Base-by-base conservation (phyloP, 2,113 vertebrate genomes). In the Scytalopus superciliaris region DNA sequence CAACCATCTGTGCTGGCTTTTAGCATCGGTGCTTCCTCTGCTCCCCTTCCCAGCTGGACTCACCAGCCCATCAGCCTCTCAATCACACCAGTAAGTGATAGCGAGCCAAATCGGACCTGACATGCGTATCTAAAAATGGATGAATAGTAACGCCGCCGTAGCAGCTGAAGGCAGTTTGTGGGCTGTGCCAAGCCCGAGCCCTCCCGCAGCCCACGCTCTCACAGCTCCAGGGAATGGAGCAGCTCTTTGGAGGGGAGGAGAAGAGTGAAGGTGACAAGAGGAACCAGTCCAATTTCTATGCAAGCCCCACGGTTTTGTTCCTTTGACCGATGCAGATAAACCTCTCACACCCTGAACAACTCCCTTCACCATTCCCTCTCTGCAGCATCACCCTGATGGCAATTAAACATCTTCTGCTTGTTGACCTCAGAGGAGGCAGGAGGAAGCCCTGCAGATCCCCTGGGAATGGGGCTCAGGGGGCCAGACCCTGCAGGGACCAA, bases 141-240 rank as follows among this genome's bases (percentile, higher is more conserved):
- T 55, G 72, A 31, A 8, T 94, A 96, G 96, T 96, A 97, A 96
- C 90, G 25, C 90, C 0, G 67, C 92, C 79, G 90, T 95, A 91
- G 96, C 94, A 95, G 96, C 95, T 90, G 85, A 86, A 96, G 94
- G 94, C 92, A 85, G 83, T 8, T 14, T 5, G 92, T 7, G 42
- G 94, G 95, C 94, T 92, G 90, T 83, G 94, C 95, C 95, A 79
- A 96, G 87, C 94, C 90, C 42, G 0, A 85, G 88, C 95, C 90
- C 95, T 94, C 90, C 90, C 2, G 7, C 93, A 95, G 89, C 93
- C 94, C 94, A 96, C 87, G 23, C 87, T 94, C 89, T 1, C 18
- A 2, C 94, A 62, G 92, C 95, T 94, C 95, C 70, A 33, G 84
- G 95, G 92, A 94, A n/a, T 1, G 0, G 49, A 72, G 82, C 87